Base-by-base conservation (phyloP, 2,113 vertebrate genomes). In the Malurus alboscapulatus region DNA sequence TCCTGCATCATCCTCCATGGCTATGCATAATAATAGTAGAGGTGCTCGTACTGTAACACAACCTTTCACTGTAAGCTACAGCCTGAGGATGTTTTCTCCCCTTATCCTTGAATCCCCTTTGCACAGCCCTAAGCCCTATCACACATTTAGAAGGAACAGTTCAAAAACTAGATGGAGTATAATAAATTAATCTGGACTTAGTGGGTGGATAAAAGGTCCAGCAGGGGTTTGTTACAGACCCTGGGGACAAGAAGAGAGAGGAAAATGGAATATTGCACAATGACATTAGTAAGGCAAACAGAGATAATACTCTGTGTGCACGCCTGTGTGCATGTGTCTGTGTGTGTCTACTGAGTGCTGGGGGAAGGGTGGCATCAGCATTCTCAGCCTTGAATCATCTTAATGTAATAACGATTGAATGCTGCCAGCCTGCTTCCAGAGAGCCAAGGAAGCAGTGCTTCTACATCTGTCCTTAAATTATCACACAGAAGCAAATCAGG, bases 131-230 rank as follows among this genome's bases (percentile, higher is more conserved):
- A 93, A 96, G 90, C 95, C 87, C 88, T 92, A 96, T 94, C 90
- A 88, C 90, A 87, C 90, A 87, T 97, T 97, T 94, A 95, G 94
- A 96, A 97, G 84, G 83, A 96, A 94, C 88, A 88, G 94, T 95
- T 96, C 85, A 94, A 96, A 95, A 97, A 95, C 94, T 96, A 89
- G 93, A 95, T 92, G 94, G 91, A 94, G 92, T 95, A 95, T 96
- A 97, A 96, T 96, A 94, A 96, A 97, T 97, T 96, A 96, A 97
- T 97, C 96, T 96, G 94, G 96, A 96, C 89, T 97, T 96, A 85
- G 92, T 89, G 90, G 95, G 90, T 94, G 94, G 94, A 96, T 96
- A 94, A 95, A 96, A 96, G 84, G 92, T 96, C 92, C 94, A 74
- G 86, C 88, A 86, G 94, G 95, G 91, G 83, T 94, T 96, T 96